Percentiles rank a stretch among this genome's conserved stretches.
phyloP scores from a whole-genome alignment of 2,888 invertebrate genomes.

The Drosophila prostipennis region DNA sequence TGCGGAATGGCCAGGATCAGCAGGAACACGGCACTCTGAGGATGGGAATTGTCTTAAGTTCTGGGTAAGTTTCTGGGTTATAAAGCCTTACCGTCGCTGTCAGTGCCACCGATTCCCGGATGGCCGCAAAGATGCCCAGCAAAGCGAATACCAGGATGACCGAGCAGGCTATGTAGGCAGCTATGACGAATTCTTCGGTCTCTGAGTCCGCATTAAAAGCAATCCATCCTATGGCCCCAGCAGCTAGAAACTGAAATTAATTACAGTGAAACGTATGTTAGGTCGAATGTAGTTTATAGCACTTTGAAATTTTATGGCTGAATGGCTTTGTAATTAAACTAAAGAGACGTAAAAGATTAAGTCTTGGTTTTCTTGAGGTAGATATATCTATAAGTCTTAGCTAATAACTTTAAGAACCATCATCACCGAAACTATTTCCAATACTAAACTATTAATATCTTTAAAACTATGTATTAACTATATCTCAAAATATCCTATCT shows the following conservation, averaged over 20 bases:
- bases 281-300: background rate
- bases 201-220: conserved; percentile 66
- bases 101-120: conserved; percentile 94
- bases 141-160: conserved; percentile 84
- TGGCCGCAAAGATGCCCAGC: conserved; percentile 95
- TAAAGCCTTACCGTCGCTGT: conserved; percentile 89
- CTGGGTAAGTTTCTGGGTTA: background rate
- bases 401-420: no score
- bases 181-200: conserved; percentile 60
- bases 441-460: no score
- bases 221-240: conserved; percentile 69
- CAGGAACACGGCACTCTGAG: conserved; percentile 89
- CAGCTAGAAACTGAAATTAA: conserved; percentile 68
- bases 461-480: no score
- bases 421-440: no score
- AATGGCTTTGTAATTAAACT: no score
- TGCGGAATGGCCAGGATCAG: conserved; percentile 89
- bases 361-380: no score
- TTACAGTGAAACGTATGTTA: background rate
- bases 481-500: no score
- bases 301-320: background rate
- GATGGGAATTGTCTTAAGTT: background rate
- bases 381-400: no score
- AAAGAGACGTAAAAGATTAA: no score
- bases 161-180: conserved; percentile 63